Evolutionary conservation across 2,797 vertebrate species (phyloP).

Genomic region (Alca torda): DNA sequence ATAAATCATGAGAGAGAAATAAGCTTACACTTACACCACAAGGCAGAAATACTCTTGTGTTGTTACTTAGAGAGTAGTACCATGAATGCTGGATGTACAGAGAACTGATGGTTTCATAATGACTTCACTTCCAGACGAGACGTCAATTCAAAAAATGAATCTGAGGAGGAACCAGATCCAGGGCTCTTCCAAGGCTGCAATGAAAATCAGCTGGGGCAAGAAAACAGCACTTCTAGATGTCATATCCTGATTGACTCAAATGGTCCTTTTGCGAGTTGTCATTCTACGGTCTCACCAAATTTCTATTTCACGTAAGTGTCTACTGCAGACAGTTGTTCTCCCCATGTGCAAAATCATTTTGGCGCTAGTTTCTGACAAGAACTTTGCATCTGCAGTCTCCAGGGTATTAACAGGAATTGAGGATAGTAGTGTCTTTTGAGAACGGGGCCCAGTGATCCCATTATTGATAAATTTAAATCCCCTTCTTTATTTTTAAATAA

Average conservation of each 20-base stretch:
- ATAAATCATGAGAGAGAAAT: neutral
- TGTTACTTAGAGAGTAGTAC: neutral
- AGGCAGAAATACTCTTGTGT: neutral
- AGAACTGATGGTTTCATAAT: neutral
- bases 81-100: neutral
- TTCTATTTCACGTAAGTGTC: slow-evolving; percentile 64
- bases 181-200: slow-evolving; percentile 58
- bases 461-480: neutral
- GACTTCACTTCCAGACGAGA: slow-evolving; percentile 53
- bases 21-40: neutral
- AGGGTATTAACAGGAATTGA: neutral
- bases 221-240: slow-evolving; percentile 33
- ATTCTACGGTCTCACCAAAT: neutral
- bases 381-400: neutral
- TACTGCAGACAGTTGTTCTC: neutral
- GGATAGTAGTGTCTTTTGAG: neutral
- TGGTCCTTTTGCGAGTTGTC: slow-evolving; percentile 60
- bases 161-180: slow-evolving; percentile 33
- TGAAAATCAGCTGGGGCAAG: neutral
- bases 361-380: neutral
- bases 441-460: neutral
- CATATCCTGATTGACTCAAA: neutral
- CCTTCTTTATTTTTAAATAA: neutral
- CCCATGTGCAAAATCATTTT: neutral
- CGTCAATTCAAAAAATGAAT: neutral